These are phyloP conservation scores for Antheraea assamensis DNA, from an alignment of 2,888 invertebrate species.

Conservation along the genomic window DNA sequence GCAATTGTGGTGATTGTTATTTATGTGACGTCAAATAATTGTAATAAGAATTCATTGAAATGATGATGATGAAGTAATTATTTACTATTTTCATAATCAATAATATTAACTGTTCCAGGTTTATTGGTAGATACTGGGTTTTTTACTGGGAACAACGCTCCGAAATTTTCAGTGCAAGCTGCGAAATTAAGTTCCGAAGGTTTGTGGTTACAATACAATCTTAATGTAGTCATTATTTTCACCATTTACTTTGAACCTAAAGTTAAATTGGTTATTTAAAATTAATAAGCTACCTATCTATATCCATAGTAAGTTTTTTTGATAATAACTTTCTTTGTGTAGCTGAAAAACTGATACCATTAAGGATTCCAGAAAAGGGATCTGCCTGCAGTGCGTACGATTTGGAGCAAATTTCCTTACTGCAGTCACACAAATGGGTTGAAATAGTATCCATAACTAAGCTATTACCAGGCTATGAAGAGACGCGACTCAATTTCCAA, in stretches of 20 bases:
- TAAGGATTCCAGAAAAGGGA: slow-evolving; percentile 72
- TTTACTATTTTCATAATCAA: no score
- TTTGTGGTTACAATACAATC: slow-evolving; percentile 3
- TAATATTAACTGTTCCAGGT: no score
- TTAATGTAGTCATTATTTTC: not conserved
- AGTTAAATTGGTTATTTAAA: not conserved
- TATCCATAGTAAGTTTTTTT: not conserved
- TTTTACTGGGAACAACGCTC: slow-evolving; percentile 85
- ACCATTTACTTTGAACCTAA: not conserved
- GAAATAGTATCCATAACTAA: slow-evolving; percentile 80
- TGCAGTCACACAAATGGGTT: slow-evolving; percentile 80
- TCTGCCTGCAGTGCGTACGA: slow-evolving; percentile 72
- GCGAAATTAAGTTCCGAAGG: slow-evolving; percentile 61
- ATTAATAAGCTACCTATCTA: not conserved
- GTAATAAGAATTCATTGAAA: no score
- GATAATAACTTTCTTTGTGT: slow-evolving; percentile 30
- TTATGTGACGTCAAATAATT: no score
- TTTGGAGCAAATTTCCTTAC: slow-evolving; percentile 63
- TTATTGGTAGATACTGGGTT: slow-evolving; percentile 83
- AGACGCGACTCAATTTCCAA: slow-evolving; percentile 82
- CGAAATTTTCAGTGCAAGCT: slow-evolving; percentile 84
- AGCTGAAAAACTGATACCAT: slow-evolving; percentile 75
- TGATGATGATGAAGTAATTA: no score
- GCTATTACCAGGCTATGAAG: slow-evolving; percentile 80
- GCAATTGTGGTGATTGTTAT: slow-evolving; percentile 9